Evolutionary conservation across 1,140 invertebrate species (phyloP).

Genomic region (Brachionus calyciflorus): DNA sequence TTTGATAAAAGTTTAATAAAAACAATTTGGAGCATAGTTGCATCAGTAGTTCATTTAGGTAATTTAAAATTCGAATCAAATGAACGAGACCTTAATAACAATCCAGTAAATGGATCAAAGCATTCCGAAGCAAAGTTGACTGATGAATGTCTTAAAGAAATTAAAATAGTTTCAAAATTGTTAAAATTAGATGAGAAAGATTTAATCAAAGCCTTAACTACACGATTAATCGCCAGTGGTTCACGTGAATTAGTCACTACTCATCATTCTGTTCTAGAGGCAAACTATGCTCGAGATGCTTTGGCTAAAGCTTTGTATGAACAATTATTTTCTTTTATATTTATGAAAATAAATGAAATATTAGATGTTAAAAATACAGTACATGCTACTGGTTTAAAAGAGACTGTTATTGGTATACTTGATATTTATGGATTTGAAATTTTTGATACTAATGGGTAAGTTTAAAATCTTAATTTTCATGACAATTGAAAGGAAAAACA

Average conservation of each 20-base stretch:
- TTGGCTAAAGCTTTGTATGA: slow-evolving; percentile 90
- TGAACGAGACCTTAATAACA: background rate
- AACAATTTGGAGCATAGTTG: slow-evolving; percentile 83
- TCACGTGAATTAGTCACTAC: slow-evolving; percentile 86
- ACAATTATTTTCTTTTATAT: slow-evolving; percentile 85
- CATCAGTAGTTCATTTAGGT: slow-evolving; percentile 82
- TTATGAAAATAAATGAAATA: slow-evolving; percentile 78
- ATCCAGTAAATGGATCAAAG: background rate
- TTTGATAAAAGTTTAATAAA: slow-evolving; percentile 74
- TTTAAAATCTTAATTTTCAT: too few species aligned
- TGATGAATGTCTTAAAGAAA: slow-evolving; percentile 68
- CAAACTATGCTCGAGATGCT: slow-evolving; percentile 84
- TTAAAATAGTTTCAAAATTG: slow-evolving; percentile 68
- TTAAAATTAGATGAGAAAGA: slow-evolving; percentile 72
- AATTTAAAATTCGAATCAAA: slow-evolving; percentile 52
- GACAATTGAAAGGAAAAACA: too few species aligned
- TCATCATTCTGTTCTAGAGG: slow-evolving; percentile 72
- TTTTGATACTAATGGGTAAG: slow-evolving; percentile 77
- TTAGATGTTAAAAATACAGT: slow-evolving; percentile 64
- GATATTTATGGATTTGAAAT: slow-evolving; percentile 98
- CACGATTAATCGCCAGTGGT: slow-evolving; percentile 85
- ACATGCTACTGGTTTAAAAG: slow-evolving; percentile 59
- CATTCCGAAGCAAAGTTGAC: slow-evolving; percentile 70
- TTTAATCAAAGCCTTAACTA: slow-evolving; percentile 74
- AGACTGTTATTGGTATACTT: slow-evolving; percentile 85